Evolutionary conservation across 2,113 vertebrate genomes (phyloP).

Genomic region (Anseranas semipalmata): DNA sequence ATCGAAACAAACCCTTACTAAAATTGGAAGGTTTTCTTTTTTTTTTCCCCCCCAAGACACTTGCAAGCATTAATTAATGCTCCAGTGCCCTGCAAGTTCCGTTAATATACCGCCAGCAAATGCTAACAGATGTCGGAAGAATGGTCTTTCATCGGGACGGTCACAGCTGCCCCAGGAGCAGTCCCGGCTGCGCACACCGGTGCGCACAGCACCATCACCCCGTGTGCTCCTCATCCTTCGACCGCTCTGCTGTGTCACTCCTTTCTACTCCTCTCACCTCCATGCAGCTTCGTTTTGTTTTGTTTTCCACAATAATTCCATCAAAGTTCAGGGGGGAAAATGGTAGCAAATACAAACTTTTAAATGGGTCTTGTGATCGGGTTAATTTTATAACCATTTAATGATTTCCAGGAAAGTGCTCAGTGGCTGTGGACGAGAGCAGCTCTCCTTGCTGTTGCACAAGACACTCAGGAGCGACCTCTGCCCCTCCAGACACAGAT

Average conservation of each 20-base stretch:
- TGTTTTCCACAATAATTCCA: not conserved
- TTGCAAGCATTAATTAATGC: not conserved
- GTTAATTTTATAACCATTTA: conserved; percentile 77
- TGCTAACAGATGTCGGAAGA: not conserved
- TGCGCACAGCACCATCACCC: not conserved
- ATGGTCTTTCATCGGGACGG: not conserved
- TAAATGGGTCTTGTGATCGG: conserved; percentile 53
- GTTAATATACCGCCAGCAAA: not conserved
- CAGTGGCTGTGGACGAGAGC: not conserved
- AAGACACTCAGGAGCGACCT: conserved; percentile 31
- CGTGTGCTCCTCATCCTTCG: not conserved
- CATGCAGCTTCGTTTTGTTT: not conserved
- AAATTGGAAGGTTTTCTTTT: not conserved
- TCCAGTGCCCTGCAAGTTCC: not conserved
- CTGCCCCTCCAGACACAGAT: conserved; percentile 22
- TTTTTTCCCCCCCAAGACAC: not conserved
- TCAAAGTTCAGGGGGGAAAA: conserved; percentile 58
- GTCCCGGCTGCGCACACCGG: not conserved
- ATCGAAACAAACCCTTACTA: not conserved
- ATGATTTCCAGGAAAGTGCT: conserved; percentile 60
- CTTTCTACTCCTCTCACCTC: not conserved
- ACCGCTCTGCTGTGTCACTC: not conserved
- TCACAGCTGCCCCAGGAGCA: fast-evolving
- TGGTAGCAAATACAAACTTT: not conserved
- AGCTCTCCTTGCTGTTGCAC: conserved; percentile 39